Percentiles rank a stretch among this genome's conserved stretches.
Conservation (phyloP, 2,888 invertebrate genomes). For the Drosophila pseudotakahashii region DNA sequence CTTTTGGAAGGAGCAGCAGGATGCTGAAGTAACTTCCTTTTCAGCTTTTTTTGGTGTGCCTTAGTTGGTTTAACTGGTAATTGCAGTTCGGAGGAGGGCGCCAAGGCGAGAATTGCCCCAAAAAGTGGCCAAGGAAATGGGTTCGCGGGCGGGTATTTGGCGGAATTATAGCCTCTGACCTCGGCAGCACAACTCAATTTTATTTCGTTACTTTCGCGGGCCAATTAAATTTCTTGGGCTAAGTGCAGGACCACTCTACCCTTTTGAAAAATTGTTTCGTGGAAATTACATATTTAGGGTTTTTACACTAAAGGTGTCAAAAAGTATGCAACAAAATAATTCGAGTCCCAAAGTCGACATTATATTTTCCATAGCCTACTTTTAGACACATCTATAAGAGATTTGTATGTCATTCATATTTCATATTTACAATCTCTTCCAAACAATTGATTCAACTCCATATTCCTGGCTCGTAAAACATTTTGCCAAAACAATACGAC, state of each 20-base stretch:
- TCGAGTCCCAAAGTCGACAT: too few relatives aligned
- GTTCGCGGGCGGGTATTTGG: neutral
- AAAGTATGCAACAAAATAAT: too few relatives aligned
- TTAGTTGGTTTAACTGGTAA: constrained; percentile 38
- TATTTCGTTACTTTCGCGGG: constrained; percentile 2
- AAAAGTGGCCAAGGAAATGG: constrained; percentile 14
- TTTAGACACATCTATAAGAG: too few relatives aligned
- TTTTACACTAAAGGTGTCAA: constrained; percentile 15
- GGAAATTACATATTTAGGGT: neutral
- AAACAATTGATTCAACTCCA: constrained; percentile 29
- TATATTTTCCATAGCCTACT: too few relatives aligned
- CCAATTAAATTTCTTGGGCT: constrained; percentile 7
- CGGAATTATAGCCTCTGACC: constrained; percentile 12
- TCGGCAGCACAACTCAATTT: constrained; percentile 12
- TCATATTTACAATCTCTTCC: constrained; percentile 14
- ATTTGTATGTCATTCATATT: neutral
- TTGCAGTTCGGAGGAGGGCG: constrained; percentile 25
- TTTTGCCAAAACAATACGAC: constrained; percentile 28
- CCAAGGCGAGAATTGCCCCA: constrained; percentile 19
- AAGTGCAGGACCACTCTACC: neutral
- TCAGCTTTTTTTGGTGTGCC: constrained; percentile 16
- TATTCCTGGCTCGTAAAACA: constrained; percentile 42
- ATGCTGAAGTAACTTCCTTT: constrained; percentile 36
- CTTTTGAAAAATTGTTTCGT: neutral
- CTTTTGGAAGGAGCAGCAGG: constrained; percentile 12